Conservation (phyloP, 2,113 vertebrate species). For the Aix galericulata region DNA sequence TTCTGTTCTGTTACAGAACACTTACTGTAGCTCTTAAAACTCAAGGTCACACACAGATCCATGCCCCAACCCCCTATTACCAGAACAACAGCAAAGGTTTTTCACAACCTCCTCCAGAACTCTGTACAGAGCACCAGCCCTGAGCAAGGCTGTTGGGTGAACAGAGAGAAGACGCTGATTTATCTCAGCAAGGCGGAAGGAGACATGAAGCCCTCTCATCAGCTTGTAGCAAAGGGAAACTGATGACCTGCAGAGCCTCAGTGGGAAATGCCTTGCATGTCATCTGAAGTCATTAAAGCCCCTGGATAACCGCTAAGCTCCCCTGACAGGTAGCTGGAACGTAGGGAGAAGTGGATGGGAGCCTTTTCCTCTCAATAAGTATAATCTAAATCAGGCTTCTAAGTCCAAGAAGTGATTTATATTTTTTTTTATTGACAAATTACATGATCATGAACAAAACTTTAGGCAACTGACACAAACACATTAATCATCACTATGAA, state of each 20-base stretch:
- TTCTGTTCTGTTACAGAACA: not conserved
- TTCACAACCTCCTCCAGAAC: not conserved
- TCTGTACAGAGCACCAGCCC: not conserved
- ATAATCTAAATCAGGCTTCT: not conserved
- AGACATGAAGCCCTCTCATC: not conserved
- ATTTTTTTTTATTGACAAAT: not conserved
- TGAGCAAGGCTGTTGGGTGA: not conserved
- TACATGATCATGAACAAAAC: not conserved
- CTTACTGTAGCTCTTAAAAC: not conserved
- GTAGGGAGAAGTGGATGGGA: not conserved
- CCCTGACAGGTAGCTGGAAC: not conserved
- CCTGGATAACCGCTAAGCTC: not conserved
- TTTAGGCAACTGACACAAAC: not conserved
- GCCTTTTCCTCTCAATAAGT: not conserved
- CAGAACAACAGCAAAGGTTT: not conserved
- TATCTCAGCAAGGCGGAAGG: not conserved
- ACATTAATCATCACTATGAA: not conserved
- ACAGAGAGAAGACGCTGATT: not conserved
- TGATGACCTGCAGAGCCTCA: too few species aligned
- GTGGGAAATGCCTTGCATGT: not conserved
- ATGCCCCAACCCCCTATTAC: not conserved
- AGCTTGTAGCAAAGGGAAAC: not conserved
- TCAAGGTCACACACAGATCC: not conserved
- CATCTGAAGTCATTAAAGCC: not conserved
- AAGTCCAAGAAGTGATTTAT: not conserved